Percentiles rank a stretch among this genome's conserved stretches.
Evolutionary conservation across 2,888 invertebrate species (phyloP).

Genomic region (Lasioglossum zephyrum): DNA sequence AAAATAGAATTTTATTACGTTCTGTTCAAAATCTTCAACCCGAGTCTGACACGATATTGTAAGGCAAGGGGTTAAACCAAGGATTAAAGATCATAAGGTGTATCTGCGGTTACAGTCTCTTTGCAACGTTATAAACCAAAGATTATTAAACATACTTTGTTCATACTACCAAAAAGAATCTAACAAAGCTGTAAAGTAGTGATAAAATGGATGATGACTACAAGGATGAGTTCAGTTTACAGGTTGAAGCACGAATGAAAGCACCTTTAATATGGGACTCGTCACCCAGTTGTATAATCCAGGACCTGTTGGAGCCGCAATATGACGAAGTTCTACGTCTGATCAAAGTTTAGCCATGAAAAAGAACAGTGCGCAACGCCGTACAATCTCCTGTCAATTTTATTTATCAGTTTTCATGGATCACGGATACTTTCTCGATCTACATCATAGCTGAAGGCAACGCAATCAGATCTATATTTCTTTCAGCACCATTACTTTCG

Average conservation of each 20-base stretch:
- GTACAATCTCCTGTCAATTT: neutral
- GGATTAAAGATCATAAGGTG: neutral
- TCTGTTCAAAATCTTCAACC: no score
- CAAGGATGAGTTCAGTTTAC: slow-evolving; percentile 59
- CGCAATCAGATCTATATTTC: slow-evolving; percentile 9
- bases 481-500: slow-evolving; percentile 76
- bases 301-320: slow-evolving; percentile 74
- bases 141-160: neutral
- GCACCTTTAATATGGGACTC: slow-evolving; percentile 75
- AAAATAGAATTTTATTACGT: no score
- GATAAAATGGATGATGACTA: slow-evolving; percentile 8
- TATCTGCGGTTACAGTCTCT: neutral
- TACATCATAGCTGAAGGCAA: neutral
- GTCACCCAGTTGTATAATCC: slow-evolving; percentile 69
- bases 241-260: slow-evolving; percentile 65
- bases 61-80: no score
- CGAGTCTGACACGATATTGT: no score
- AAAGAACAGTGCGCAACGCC: neutral
- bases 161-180: no score
- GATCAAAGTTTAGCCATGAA: slow-evolving; percentile 74
- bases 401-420: neutral
- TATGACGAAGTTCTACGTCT: slow-evolving; percentile 75
- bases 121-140: neutral
- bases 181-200: neutral
- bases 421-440: neutral